Evolutionary conservation across 1,140 invertebrate species (phyloP), one percentile per base, ranked within the genome.

Genomic region (Stenopsyche tienmushanensis): DNA sequence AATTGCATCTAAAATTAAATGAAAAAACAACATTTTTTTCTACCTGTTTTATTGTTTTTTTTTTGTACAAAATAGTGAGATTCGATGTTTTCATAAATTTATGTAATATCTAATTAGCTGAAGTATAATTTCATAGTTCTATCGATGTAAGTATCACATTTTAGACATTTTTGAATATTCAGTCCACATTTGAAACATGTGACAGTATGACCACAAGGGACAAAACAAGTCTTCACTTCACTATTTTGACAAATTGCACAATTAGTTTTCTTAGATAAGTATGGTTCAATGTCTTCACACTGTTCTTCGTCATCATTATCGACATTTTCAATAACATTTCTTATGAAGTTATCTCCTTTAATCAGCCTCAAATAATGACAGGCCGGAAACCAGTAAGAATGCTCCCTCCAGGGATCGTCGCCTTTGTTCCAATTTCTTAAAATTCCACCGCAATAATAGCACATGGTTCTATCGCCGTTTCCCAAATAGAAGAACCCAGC

Each of bases 331-430:
- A n/a, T n/a, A n/a, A n/a, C n/a, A n/a, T n/a, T n/a, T n/a, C n/a
- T n/a, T n/a, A n/a, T n/a, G n/a, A n/a, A n/a, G n/a, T n/a, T n/a
- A n/a, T n/a, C n/a, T n/a, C 52, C 52, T 15, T 34, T 54, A 13
- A 9, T 3, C 1, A 54, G 1, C 15, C 39, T 29, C 52, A 54
- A 8, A 15, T 21, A 54, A 1, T 54, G 52, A 34, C 52, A 54
- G 3, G 29, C n/a, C 1, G 52, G 17, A 1, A 34, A 17, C 25
- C 29, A 29, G 1, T 3, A 1, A 34, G 25, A 25, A 29, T 54
- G 52, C 15, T 54, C 52, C 3, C 17, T 8, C 52, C 52, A 54
- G 9, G 52, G 52, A 54, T 54, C 52, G 13, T 44, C 41, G 2
- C 3, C 18, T n/a, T 44, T 17, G 3, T 34, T 54, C 52, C 3